A percentile compares a stretch with the other conserved stretches of the same genome.
phyloP scores from a whole-genome alignment of 1,140 invertebrate species.

The Trachymyrmex septentrionalis region DNA sequence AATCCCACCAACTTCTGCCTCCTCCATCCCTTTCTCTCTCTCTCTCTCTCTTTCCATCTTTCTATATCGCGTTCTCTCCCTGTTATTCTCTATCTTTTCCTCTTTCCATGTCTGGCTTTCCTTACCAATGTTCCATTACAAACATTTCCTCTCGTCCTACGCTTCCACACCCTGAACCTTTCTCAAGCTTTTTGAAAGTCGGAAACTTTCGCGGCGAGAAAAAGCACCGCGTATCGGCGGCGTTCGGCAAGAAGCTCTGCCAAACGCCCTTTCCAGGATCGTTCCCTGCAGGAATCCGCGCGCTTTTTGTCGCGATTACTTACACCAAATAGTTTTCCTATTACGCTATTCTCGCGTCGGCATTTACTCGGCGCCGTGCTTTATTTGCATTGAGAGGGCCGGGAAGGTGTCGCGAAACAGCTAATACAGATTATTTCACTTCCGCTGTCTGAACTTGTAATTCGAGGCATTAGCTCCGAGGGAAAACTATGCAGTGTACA shows the following conservation, averaged over 20 bases:
- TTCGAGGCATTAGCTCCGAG: not conserved
- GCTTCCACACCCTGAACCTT: slow-evolving; percentile 64
- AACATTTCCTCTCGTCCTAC: slow-evolving; percentile 46
- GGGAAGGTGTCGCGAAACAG: slow-evolving; percentile 18
- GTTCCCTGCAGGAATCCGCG: slow-evolving; percentile 66
- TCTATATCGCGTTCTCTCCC: not conserved
- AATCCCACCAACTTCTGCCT: slow-evolving; percentile 63
- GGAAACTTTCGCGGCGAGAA: slow-evolving; percentile 73
- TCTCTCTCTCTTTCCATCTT: not conserved
- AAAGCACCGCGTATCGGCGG: slow-evolving; percentile 68
- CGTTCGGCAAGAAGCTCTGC: slow-evolving; percentile 63
- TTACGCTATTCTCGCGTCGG: slow-evolving; percentile 60
- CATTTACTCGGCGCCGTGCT: slow-evolving; percentile 40
- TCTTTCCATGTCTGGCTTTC: slow-evolving; percentile 42
- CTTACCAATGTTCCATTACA: slow-evolving; percentile 66
- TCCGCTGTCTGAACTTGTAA: slow-evolving; percentile 12
- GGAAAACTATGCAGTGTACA: not conserved
- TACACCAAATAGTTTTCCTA: slow-evolving; percentile 71
- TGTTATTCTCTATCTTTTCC: slow-evolving; percentile 36
- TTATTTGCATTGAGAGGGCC: slow-evolving; percentile 29
- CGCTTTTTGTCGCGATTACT: slow-evolving; percentile 69
- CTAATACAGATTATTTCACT: slow-evolving; percentile 48
- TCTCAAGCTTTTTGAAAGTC: slow-evolving; percentile 72
- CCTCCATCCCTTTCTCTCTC: not conserved
- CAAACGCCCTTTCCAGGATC: slow-evolving; percentile 66